A percentile compares a stretch with the other conserved stretches of the same genome.
Conservation (phyloP, 2,888 invertebrate genomes). For the Palloptera scutellata region DNA sequence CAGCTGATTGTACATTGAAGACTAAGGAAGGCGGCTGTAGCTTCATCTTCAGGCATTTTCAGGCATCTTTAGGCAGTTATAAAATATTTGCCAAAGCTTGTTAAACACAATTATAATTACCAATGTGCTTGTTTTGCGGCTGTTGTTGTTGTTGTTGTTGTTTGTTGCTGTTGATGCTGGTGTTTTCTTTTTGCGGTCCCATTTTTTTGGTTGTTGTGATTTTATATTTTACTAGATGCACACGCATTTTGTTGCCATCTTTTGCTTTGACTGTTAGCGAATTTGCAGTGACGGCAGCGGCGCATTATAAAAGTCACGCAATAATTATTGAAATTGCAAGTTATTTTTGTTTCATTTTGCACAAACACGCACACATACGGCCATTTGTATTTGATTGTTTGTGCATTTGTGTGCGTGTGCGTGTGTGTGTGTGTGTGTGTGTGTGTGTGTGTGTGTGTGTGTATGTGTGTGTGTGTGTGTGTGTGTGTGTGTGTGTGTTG, state of each 20-base stretch:
- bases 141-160: constrained; percentile 8
- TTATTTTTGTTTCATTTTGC: too few relatives aligned
- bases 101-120: constrained; percentile 31
- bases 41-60: too few relatives aligned
- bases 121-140: constrained; percentile 6
- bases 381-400: too few relatives aligned
- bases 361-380: too few relatives aligned
- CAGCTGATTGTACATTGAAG: too few relatives aligned
- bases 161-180: background rate
- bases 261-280: background rate
- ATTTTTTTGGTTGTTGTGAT: background rate
- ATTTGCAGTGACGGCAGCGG: background rate
- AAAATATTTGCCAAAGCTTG: constrained; percentile 2
- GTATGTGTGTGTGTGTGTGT: background rate
- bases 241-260: background rate
- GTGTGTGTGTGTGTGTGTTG: background rate
- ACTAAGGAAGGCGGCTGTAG: too few relatives aligned
- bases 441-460: too few relatives aligned
- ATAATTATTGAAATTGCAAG: constrained; percentile 1
- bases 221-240: background rate
- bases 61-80: constrained; percentile 1
- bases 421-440: too few relatives aligned
- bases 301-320: background rate
- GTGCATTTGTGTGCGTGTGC: too few relatives aligned
- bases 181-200: background rate